Evolutionary conservation across 2,797 vertebrate species (phyloP).

Genomic region (Sciaenops ocellatus): DNA sequence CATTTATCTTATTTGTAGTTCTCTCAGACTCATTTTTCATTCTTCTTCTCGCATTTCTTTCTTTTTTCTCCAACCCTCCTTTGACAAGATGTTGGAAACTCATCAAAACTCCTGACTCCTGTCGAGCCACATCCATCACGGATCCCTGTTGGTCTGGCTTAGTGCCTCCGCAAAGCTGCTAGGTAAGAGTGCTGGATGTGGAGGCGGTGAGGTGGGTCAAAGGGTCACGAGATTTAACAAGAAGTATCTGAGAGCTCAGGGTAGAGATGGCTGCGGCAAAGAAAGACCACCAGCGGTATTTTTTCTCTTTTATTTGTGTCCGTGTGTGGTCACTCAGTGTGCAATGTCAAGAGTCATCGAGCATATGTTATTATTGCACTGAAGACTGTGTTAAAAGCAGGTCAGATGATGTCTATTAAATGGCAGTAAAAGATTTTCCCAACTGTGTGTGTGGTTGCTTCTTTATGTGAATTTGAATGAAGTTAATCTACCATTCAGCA

Average conservation of each 20-base stretch:
- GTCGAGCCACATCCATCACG: conserved; percentile 75
- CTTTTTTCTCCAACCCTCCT: conserved; percentile 1
- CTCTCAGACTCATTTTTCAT: conserved; percentile 32
- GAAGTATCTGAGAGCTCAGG: conserved; percentile 43
- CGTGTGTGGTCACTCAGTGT: conserved; percentile 24
- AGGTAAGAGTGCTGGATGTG: conserved; percentile 44
- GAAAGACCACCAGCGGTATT: conserved; percentile 17
- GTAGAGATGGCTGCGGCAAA: conserved; percentile 22
- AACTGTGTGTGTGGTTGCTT: not conserved
- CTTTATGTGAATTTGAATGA: not conserved
- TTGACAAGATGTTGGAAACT: conserved; percentile 69
- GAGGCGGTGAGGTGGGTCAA: conserved; percentile 55
- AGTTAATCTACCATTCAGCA: not conserved
- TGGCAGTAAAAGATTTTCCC: not conserved
- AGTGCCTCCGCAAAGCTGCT: conserved; percentile 37
- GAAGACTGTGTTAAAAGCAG: conserved; percentile 37
- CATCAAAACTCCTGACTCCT: conserved; percentile 70
- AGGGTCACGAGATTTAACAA: conserved; percentile 59
- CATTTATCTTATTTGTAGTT: conserved; percentile 50
- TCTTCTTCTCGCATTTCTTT: conserved; percentile 11
- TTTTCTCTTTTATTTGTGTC: conserved; percentile 15
- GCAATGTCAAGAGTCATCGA: conserved; percentile 32
- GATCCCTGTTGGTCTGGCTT: conserved; percentile 47
- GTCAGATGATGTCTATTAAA: conserved; percentile 9
- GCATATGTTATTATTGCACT: conserved; percentile 10